Percentiles rank a stretch among this genome's conserved stretches.
phyloP scores from a whole-genome alignment of 1,140 invertebrate genomes.

The Penaeus indicus region DNA sequence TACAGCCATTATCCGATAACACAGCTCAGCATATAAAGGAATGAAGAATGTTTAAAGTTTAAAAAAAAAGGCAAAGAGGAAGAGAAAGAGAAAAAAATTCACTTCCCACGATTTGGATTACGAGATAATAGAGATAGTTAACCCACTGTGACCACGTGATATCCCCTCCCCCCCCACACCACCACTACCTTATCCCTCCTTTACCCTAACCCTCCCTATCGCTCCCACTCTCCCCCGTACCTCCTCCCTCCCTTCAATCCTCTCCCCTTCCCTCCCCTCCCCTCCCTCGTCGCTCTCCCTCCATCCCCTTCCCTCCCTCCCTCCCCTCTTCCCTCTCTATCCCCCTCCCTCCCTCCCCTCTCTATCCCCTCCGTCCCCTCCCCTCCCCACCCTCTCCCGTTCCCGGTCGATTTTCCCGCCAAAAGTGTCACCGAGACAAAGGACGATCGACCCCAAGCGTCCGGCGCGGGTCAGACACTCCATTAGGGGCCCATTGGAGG shows the following conservation, averaged over 20 bases:
- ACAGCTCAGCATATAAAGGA: too few relatives aligned
- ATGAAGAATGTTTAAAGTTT: too few relatives aligned
- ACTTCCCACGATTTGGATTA: too few relatives aligned
- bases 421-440: slow-evolving; percentile 38
- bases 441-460: slow-evolving; percentile 21
- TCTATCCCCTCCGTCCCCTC: too few relatives aligned
- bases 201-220: background rate
- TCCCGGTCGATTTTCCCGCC: slow-evolving; percentile 22
- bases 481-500: slow-evolving; percentile 49
- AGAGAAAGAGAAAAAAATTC: too few relatives aligned
- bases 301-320: background rate
- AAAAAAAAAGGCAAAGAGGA: too few relatives aligned
- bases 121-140: too few relatives aligned
- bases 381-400: background rate
- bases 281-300: background rate
- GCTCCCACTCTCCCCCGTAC: background rate
- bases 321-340: background rate
- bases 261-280: background rate
- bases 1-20: too few relatives aligned
- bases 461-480: slow-evolving; percentile 51
- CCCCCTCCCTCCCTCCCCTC: background rate
- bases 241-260: background rate
- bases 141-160: background rate
- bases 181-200: background rate
- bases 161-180: background rate